phyloP scores from a whole-genome alignment of 1,140 invertebrate species.

The Eueides isabella region DNA sequence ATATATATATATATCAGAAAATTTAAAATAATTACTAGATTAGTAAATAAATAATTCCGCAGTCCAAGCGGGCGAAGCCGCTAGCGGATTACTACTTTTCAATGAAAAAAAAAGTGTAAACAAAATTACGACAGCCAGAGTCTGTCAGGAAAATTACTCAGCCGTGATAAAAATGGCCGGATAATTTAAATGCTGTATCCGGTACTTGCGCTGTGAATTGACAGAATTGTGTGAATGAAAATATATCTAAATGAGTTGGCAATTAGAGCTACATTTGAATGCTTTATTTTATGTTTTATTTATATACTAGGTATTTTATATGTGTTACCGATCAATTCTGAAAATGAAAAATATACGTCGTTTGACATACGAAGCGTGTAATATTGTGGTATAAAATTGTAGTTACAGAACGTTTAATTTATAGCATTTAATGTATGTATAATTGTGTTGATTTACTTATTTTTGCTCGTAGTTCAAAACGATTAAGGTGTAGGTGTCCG shows the following conservation, averaged over 20 bases:
- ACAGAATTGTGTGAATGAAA: slow-evolving; percentile 21
- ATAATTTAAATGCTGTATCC: slow-evolving; percentile 38
- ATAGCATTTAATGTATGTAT: not conserved
- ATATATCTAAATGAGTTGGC: not conserved
- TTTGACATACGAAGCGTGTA: slow-evolving; percentile 22
- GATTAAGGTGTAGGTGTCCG: no score
- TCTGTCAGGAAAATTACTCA: slow-evolving; percentile 32
- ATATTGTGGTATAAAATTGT: not conserved
- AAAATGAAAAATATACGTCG: slow-evolving; percentile 32
- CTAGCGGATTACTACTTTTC: no score
- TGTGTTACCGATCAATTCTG: slow-evolving; percentile 1
- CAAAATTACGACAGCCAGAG: slow-evolving; percentile 33
- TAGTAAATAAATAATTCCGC: no score
- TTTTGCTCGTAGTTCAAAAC: no score
- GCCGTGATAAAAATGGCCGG: slow-evolving; percentile 36
- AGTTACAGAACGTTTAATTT: not conserved
- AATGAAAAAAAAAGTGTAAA: slow-evolving; percentile 6
- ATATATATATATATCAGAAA: no score
- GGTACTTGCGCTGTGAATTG: slow-evolving; percentile 17
- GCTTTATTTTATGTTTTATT: not conserved
- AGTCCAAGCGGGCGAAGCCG: no score
- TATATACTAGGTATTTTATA: not conserved
- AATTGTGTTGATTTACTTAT: not conserved
- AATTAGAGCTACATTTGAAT: not conserved
- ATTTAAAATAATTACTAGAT: no score